Percentiles rank a stretch among this genome's conserved stretches.
phyloP scores from a whole-genome alignment of 1,140 invertebrate species.

The Hirudo medicinalis region DNA sequence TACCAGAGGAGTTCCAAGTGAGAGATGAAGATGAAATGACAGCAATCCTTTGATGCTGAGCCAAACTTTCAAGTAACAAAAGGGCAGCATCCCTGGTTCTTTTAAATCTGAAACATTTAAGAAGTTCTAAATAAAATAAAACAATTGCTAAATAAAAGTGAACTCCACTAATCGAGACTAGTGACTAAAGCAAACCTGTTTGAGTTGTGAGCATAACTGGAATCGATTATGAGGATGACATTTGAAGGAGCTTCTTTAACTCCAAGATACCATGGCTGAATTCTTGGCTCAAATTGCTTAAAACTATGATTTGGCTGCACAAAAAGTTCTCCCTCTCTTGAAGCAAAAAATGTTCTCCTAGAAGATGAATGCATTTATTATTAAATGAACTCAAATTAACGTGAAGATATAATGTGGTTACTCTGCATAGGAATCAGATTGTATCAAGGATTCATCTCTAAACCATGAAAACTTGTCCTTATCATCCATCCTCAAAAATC shows the following conservation, averaged over 20 bases:
- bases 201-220: constrained; percentile 20
- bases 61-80: constrained; percentile 26
- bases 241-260: constrained; percentile 28
- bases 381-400: neutral
- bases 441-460: neutral
- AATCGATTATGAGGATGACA: constrained; percentile 28
- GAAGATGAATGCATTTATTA: constrained; percentile 11
- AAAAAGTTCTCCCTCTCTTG: constrained; percentile 25
- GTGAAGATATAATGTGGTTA: constrained; percentile 10
- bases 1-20: constrained; percentile 26
- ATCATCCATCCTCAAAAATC: too few species aligned
- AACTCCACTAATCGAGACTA: neutral
- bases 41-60: constrained; percentile 26
- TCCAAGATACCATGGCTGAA: constrained; percentile 28
- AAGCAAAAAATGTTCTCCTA: constrained; percentile 29
- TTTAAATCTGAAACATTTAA: constrained; percentile 22
- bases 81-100: constrained; percentile 26
- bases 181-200: constrained; percentile 8
- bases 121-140: neutral
- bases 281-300: constrained; percentile 29
- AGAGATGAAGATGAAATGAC: constrained; percentile 27
- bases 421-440: neutral
- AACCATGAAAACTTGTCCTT: neutral
- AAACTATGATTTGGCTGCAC: constrained; percentile 28
- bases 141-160: neutral